Conservation (phyloP, 1,140 invertebrate genomes). For the Halesus radiatus region DNA sequence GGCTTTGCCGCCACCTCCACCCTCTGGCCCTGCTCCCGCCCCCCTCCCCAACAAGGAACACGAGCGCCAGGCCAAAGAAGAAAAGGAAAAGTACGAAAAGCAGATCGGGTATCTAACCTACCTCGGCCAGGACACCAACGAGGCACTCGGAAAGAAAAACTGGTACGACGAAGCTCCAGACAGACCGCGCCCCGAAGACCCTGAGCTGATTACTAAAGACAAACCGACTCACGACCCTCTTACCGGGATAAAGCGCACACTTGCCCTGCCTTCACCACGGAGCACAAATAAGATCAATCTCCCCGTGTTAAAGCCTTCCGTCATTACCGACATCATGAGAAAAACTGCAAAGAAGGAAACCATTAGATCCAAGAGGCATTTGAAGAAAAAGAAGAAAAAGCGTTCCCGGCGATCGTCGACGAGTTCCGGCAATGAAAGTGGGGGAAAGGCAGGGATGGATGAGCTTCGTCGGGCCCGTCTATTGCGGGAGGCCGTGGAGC, state of each 20-base stretch:
- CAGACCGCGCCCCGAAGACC: constrained; percentile 61
- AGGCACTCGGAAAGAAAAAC: constrained; percentile 82
- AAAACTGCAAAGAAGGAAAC: constrained; percentile 62
- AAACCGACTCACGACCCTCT: constrained; percentile 57
- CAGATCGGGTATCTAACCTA: constrained; percentile 97
- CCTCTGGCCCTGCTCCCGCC: background rate
- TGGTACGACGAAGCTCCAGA: constrained; percentile 85
- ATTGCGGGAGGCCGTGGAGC: constrained; percentile 84
- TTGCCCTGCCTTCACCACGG: too few species aligned
- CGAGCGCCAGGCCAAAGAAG: constrained; percentile 91
- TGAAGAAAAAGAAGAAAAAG: constrained; percentile 64
- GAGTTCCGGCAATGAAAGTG: constrained; percentile 57
- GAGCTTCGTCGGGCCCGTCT: constrained; percentile 85
- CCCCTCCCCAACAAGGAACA: constrained; percentile 84
- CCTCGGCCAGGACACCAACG: constrained; percentile 93
- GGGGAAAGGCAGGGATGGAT: constrained; percentile 70
- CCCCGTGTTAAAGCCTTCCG: background rate
- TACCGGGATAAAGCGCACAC: background rate
- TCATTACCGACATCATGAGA: constrained; percentile 28
- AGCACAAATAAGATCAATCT: background rate
- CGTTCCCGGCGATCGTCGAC: constrained; percentile 55
- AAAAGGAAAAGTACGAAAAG: constrained; percentile 97
- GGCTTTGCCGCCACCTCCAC: background rate
- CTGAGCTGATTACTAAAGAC: constrained; percentile 62
- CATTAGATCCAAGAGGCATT: constrained; percentile 65